Evolutionary conservation across 2,888 invertebrate species (phyloP).

Genomic region (Chrysotoxum bicinctum): DNA sequence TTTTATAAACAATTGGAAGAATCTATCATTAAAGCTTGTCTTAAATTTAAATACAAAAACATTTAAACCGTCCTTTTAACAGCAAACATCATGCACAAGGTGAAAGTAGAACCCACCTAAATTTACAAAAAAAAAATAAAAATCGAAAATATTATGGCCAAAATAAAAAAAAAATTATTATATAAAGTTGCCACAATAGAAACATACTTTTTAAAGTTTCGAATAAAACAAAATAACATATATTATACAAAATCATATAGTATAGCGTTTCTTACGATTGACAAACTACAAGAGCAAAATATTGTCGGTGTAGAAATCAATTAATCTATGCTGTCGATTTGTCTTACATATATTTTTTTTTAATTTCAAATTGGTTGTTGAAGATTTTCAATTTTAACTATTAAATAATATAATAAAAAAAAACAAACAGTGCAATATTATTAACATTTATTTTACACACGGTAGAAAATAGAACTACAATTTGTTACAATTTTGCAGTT

Average conservation of each 20-base stretch:
- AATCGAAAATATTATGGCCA: conserved; percentile 56
- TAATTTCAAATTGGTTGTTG: conserved; percentile 52
- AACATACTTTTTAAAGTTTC: conserved; percentile 60
- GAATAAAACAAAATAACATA: conserved; percentile 10
- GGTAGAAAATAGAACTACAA: conserved; percentile 1
- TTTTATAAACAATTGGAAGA: background rate
- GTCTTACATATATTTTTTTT: background rate
- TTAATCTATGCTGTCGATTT: conserved; percentile 45
- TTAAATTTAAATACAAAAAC: conserved; percentile 9
- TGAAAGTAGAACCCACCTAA: conserved; percentile 69
- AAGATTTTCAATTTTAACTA: conserved; percentile 10
- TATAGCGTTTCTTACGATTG: conserved; percentile 38
- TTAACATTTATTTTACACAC: conserved; percentile 41
- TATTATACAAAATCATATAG: background rate
- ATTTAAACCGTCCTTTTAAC: conserved; percentile 63
- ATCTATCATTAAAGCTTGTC: conserved; percentile 26
- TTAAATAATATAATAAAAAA: background rate
- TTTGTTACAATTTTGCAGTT: background rate
- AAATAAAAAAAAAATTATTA: conserved; percentile 37
- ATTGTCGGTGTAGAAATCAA: background rate
- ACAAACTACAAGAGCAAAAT: background rate
- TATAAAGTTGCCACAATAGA: conserved; percentile 35
- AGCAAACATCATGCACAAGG: conserved; percentile 63
- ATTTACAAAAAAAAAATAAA: conserved; percentile 62
- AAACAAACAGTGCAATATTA: conserved; percentile 53